Percentiles rank a stretch among this genome's conserved stretches.
These are phyloP conservation scores for Drosophila bipectinata DNA, from an alignment of 1,140 invertebrate genomes.

Conservation along the genomic window DNA sequence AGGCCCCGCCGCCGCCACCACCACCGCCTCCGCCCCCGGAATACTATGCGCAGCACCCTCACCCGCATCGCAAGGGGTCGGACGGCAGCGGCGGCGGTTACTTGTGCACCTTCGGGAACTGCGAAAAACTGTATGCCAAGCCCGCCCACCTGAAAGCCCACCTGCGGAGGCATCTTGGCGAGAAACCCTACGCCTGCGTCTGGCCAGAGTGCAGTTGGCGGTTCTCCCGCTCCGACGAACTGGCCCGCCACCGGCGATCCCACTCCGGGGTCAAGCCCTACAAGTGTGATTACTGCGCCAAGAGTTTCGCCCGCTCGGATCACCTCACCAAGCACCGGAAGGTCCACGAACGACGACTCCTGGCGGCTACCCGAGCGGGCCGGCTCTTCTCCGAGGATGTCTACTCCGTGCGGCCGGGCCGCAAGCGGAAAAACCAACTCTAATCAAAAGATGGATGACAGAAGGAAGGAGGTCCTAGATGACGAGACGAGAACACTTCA, in stretches of 20 bases:
- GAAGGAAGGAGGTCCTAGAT: too few relatives aligned
- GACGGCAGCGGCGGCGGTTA: constrained; percentile 77
- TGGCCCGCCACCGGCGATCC: constrained; percentile 87
- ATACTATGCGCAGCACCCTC: too few relatives aligned
- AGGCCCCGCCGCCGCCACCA: not conserved
- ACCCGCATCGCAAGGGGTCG: not conserved
- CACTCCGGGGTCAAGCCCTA: constrained; percentile 93
- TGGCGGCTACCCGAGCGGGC: constrained; percentile 75
- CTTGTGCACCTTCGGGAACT: constrained; percentile 86
- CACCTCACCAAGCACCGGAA: constrained; percentile 95
- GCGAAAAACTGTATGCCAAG: constrained; percentile 94
- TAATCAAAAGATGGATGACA: constrained; percentile 9
- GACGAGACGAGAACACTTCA: too few relatives aligned
- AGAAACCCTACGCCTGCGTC: constrained; percentile 95
- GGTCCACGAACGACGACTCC: constrained; percentile 89
- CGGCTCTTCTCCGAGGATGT: constrained; percentile 64
- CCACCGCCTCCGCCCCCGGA: not conserved
- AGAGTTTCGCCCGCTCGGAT: constrained; percentile 94
- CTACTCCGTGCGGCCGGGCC: constrained; percentile 71
- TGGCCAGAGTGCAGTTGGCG: constrained; percentile 97
- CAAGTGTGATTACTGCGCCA: constrained; percentile 92
- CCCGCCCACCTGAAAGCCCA: constrained; percentile 97
- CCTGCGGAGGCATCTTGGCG: constrained; percentile 95
- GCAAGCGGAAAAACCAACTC: constrained; percentile 79
- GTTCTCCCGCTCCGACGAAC: constrained; percentile 96